phyloP scores from a whole-genome alignment of 2,797 vertebrate species.

The Clamator glandarius region DNA sequence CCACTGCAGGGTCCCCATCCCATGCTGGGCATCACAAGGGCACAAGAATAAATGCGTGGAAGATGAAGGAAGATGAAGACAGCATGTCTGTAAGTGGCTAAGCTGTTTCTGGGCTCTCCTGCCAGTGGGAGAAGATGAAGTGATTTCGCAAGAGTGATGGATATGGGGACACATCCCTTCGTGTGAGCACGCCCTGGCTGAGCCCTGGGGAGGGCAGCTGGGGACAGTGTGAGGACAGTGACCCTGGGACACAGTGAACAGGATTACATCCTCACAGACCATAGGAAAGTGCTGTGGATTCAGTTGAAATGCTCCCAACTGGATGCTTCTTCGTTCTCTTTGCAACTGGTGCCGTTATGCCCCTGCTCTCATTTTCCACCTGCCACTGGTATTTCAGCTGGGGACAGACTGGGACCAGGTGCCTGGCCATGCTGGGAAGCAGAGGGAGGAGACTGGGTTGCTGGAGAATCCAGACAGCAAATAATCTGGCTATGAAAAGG shows the following conservation, averaged over 20 bases:
- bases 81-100: rapidly evolving
- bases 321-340: rapidly evolving
- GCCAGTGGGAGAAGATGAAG: not conserved
- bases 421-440: not conserved
- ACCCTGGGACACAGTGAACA: rapidly evolving
- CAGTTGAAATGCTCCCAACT: rapidly evolving
- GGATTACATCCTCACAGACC: not conserved
- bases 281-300: rapidly evolving
- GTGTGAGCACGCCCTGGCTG: rapidly evolving
- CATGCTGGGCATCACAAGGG: rapidly evolving
- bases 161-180: not conserved
- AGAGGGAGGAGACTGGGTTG: not conserved
- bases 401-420: not conserved
- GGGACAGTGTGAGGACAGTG: not conserved
- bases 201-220: not conserved
- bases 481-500: constrained; percentile 57
- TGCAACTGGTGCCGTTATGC: rapidly evolving
- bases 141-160: no score
- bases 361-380: not conserved
- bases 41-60: no score
- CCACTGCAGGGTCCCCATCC: rapidly evolving
- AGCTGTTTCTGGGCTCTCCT: not conserved
- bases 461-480: constrained; percentile 54
- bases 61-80: not conserved
- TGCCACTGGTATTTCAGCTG: rapidly evolving